phyloP scores from a whole-genome alignment of 2,113 vertebrate genomes.

The Mustela nigripes region DNA sequence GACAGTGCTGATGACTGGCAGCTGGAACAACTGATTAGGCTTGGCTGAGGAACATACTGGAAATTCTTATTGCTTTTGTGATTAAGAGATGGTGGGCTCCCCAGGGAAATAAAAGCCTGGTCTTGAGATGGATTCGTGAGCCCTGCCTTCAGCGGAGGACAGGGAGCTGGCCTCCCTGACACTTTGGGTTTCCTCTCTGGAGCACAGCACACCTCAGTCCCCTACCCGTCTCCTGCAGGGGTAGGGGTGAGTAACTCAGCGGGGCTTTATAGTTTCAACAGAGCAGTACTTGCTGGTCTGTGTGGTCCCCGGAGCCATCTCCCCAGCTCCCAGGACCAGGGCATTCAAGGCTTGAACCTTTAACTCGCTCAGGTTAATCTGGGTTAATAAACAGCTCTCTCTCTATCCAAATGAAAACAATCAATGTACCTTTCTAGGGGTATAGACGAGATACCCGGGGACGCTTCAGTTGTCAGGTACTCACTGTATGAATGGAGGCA shows the following conservation, averaged over 20 bases:
- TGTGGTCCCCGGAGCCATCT: neutral
- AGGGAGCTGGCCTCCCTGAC: neutral
- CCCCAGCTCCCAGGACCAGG: neutral
- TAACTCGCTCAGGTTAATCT: constrained; percentile 26
- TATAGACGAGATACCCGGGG: neutral
- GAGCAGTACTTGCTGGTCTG: neutral
- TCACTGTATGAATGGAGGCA: neutral
- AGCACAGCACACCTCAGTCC: neutral
- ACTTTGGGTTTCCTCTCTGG: neutral
- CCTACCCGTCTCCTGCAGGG: neutral
- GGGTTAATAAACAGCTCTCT: constrained; percentile 9
- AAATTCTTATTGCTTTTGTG: constrained; percentile 79
- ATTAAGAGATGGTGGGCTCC: constrained; percentile 78
- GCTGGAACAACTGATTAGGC: constrained; percentile 78
- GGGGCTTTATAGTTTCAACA: neutral
- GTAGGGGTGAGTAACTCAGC: neutral
- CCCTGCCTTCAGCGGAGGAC: neutral
- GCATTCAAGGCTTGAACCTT: neutral
- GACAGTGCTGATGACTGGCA: constrained; percentile 70
- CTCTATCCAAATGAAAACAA: neutral
- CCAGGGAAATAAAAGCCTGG: constrained; percentile 69
- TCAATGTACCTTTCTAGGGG: neutral
- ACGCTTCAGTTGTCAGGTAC: neutral
- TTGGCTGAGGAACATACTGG: constrained; percentile 68
- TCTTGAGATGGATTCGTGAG: constrained; percentile 52